A percentile compares a stretch with the other conserved stretches of the same genome.
These are phyloP conservation scores for Buteo buteo DNA, from an alignment of 2,113 vertebrate genomes.

Conservation along the genomic window DNA sequence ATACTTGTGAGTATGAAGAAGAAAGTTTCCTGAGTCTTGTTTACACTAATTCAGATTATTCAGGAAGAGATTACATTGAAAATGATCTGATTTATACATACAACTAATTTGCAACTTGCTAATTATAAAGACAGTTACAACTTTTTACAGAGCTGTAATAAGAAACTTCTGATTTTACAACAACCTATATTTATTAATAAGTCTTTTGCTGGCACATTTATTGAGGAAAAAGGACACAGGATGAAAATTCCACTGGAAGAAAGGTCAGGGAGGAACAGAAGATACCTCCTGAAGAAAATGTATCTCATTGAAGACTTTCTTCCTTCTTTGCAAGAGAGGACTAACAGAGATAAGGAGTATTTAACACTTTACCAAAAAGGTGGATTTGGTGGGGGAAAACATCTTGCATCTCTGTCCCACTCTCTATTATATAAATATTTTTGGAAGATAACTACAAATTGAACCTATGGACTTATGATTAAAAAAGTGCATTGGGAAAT, in stretches of 20 bases:
- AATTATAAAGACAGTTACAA: not conserved
- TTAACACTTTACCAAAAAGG: constrained; percentile 22
- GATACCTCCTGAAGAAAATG: constrained; percentile 56
- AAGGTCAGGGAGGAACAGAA: constrained; percentile 62
- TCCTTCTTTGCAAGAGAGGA: constrained; percentile 40
- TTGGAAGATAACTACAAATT: constrained; percentile 50
- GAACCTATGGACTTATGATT: constrained; percentile 22
- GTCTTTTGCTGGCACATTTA: constrained; percentile 5
- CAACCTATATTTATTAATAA: not conserved
- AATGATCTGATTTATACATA: not conserved
- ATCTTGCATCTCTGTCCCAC: not conserved
- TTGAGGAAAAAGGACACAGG: constrained; percentile 41
- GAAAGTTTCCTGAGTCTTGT: not conserved
- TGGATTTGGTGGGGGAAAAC: constrained; percentile 51
- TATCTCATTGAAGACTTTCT: constrained; percentile 45
- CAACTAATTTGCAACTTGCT: not conserved
- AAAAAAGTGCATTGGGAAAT: constrained; percentile 1
- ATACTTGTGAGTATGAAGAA: not conserved
- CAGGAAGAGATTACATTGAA: not conserved
- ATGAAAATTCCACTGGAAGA: constrained; percentile 43
- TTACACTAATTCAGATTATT: not conserved
- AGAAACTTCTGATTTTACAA: constrained; percentile 5
- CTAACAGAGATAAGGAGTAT: constrained; percentile 34
- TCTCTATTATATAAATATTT: not conserved
- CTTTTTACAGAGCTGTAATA: not conserved